These are phyloP conservation scores for Epistrophella euchroma DNA, from an alignment of 2,888 invertebrate genomes.

Conservation along the genomic window DNA sequence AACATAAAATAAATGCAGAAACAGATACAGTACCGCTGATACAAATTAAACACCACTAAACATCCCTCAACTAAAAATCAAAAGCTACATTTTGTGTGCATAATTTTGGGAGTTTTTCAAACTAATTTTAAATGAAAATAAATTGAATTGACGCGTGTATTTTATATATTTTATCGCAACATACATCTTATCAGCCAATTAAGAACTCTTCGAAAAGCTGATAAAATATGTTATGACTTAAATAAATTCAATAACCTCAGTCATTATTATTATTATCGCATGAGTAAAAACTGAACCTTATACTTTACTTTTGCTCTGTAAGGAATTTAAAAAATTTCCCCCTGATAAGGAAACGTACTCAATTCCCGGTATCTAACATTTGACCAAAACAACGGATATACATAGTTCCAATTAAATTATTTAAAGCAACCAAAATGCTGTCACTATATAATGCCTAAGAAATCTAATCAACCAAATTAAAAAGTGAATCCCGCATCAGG, in stretches of 20 bases:
- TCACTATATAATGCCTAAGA: neutral
- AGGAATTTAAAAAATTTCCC: neutral
- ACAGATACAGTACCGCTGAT: neutral
- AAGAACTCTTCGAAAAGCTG: neutral
- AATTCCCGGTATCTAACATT: neutral
- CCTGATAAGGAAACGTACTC: neutral
- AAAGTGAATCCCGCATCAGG: neutral
- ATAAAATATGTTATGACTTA: neutral
- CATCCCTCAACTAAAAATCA: neutral
- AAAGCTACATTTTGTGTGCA: neutral
- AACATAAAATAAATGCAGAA: no score
- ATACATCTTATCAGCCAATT: neutral
- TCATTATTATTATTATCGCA: neutral
- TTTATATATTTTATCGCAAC: neutral
- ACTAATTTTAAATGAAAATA: neutral
- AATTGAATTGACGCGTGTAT: neutral
- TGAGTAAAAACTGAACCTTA: neutral
- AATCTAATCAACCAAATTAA: neutral
- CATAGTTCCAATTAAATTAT: neutral
- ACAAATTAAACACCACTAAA: neutral
- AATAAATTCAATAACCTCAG: slow-evolving; percentile 5
- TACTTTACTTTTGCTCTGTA: neutral
- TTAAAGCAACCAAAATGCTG: neutral
- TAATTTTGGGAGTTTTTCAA: neutral
- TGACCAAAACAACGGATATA: neutral